phyloP scores from a whole-genome alignment of 2,797 vertebrate genomes.

The Halcyon leucocephala region DNA sequence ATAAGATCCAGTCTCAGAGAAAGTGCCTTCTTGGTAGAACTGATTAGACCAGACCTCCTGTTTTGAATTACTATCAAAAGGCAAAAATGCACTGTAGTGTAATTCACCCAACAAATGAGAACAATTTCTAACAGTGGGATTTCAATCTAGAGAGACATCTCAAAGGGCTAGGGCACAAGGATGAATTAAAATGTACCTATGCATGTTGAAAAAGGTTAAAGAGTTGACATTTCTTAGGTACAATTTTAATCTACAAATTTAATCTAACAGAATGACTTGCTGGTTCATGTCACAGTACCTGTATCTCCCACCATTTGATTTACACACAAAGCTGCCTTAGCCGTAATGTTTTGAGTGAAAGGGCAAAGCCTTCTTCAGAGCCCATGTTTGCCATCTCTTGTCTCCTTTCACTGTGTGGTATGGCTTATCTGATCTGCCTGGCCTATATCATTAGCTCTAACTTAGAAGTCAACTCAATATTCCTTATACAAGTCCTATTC shows the following conservation, averaged over 20 bases:
- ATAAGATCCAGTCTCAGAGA: not conserved
- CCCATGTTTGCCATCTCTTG: not conserved
- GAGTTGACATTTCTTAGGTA: not conserved
- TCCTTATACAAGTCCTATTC: not conserved
- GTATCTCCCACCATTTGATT: not conserved
- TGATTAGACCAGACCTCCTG: not conserved
- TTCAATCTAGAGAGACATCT: not conserved
- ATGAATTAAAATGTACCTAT: not conserved
- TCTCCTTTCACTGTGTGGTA: not conserved
- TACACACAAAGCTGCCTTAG: not conserved
- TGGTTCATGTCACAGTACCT: not conserved
- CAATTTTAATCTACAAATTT: not conserved
- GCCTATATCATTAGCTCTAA: not conserved
- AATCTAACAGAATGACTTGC: not conserved
- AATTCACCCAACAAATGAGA: not conserved
- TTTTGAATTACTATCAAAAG: not conserved
- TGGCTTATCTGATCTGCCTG: not conserved
- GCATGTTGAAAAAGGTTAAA: not conserved
- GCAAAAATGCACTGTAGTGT: not conserved
- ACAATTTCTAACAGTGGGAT: not conserved
- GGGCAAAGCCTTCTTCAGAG: not conserved
- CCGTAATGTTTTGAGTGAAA: not conserved
- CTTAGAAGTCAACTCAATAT: not conserved
- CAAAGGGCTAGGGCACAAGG: not conserved
- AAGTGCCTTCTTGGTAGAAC: not conserved